phyloP scores from a whole-genome alignment of 2,113 vertebrate genomes.

The Butastur rufipennis region DNA sequence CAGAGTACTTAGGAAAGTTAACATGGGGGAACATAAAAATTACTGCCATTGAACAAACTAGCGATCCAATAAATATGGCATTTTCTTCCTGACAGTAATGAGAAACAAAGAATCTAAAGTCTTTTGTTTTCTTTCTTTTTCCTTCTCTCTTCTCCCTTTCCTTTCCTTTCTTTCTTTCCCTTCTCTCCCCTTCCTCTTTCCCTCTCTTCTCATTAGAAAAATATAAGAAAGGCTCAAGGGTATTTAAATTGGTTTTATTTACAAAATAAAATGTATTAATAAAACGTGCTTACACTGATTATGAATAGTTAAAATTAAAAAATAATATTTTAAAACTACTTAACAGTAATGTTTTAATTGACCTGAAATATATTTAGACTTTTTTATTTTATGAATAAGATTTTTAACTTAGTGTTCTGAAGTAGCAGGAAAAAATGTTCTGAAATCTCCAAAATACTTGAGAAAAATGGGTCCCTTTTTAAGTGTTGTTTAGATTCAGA shows the following conservation, averaged over 20 bases:
- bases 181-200: too few relatives aligned
- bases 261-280: background rate
- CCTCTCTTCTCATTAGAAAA: background rate
- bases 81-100: background rate
- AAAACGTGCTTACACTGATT: background rate
- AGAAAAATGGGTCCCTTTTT: fast-evolving
- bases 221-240: background rate
- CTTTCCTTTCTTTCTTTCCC: background rate
- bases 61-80: background rate
- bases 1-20: background rate
- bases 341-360: background rate
- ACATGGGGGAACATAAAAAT: background rate
- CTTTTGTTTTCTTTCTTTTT: background rate
- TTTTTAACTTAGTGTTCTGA: background rate
- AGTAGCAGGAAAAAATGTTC: background rate
- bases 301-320: background rate
- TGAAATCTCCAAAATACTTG: background rate
- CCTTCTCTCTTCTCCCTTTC: background rate
- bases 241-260: background rate
- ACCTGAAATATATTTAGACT: background rate
- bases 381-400: background rate
- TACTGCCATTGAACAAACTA: background rate
- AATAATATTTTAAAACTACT: background rate
- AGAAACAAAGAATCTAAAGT: background rate
- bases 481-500: background rate